A percentile compares a stretch with the other conserved stretches of the same genome.
phyloP scores from a whole-genome alignment of 2,113 vertebrate species.

The Paracanthobrama guichenoti region DNA sequence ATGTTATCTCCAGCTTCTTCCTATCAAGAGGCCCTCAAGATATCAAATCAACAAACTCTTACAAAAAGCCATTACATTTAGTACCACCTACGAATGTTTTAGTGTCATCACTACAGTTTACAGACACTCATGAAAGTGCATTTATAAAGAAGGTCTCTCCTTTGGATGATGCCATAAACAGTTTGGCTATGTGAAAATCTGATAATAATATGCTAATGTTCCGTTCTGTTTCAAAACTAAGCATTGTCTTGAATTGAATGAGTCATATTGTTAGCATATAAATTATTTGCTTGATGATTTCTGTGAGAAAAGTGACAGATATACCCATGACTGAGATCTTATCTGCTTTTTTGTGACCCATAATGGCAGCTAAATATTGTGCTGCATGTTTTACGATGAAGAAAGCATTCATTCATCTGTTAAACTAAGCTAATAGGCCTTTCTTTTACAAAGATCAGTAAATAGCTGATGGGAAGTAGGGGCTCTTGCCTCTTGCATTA shows the following conservation, averaged over 20 bases:
- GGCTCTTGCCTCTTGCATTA: not conserved
- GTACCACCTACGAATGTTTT: not conserved
- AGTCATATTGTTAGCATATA: not conserved
- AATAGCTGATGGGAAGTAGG: not conserved
- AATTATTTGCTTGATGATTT: not conserved
- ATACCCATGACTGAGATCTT: not conserved
- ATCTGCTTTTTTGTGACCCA: not conserved
- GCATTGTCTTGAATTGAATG: not conserved
- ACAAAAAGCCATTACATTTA: not conserved
- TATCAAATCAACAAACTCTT: not conserved
- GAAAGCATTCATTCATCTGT: conserved; percentile 13
- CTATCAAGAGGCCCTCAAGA: conserved; percentile 21
- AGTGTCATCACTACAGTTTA: not conserved
- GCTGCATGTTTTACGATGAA: not conserved
- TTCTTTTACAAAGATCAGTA: not conserved
- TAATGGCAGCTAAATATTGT: not conserved
- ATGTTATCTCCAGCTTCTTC: conserved; percentile 4
- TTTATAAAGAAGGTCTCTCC: not conserved
- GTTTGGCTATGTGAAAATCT: not conserved
- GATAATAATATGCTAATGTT: not conserved
- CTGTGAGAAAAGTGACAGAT: not conserved
- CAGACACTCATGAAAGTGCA: not conserved
- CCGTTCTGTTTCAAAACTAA: not conserved
- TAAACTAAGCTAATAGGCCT: not conserved
- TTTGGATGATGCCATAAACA: conserved; percentile 12